These are phyloP conservation scores for Lophius americanus DNA, from an alignment of 2,797 vertebrate species.

Conservation along the genomic window DNA sequence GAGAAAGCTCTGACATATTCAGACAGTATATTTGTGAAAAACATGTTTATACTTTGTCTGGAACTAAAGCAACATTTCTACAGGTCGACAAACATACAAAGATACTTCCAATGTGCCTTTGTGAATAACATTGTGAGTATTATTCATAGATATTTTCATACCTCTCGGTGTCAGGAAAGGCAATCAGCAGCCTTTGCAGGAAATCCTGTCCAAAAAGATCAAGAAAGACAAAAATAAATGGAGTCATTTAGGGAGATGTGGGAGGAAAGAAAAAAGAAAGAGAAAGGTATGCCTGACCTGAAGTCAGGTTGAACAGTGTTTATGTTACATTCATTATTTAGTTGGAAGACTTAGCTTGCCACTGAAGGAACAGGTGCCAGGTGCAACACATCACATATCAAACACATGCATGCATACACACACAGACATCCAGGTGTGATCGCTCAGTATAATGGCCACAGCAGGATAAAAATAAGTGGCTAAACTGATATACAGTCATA, in stretches of 20 bases:
- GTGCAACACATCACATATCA: conserved; percentile 60
- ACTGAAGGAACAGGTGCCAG: conserved; percentile 67
- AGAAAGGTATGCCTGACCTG: conserved; percentile 56
- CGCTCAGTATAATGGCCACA: conserved; percentile 50
- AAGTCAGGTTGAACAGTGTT: conserved; percentile 66
- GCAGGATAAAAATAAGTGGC: conserved; percentile 58
- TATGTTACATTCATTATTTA: conserved; percentile 70
- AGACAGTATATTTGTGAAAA: conserved; percentile 37
- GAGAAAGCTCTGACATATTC: conserved; percentile 5
- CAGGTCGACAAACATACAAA: no score
- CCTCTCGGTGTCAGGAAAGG: conserved; percentile 86
- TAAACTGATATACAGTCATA: conserved; percentile 44
- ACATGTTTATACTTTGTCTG: conserved; percentile 22
- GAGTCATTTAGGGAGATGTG: conserved; percentile 44
- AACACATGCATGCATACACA: conserved; percentile 16
- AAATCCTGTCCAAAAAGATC: conserved; percentile 87
- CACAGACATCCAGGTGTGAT: conserved; percentile 65
- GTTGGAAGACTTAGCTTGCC: conserved; percentile 50
- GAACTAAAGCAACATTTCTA: conserved; percentile 1
- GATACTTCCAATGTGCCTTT: conserved; percentile 22
- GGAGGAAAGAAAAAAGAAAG: conserved; percentile 40
- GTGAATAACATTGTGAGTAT: conserved; percentile 49
- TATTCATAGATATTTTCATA: conserved; percentile 74
- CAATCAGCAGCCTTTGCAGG: conserved; percentile 89
- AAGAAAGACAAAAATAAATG: conserved; percentile 34